Base-by-base conservation (phyloP, 2,113 vertebrate species). In the Scomber japonicus region DNA sequence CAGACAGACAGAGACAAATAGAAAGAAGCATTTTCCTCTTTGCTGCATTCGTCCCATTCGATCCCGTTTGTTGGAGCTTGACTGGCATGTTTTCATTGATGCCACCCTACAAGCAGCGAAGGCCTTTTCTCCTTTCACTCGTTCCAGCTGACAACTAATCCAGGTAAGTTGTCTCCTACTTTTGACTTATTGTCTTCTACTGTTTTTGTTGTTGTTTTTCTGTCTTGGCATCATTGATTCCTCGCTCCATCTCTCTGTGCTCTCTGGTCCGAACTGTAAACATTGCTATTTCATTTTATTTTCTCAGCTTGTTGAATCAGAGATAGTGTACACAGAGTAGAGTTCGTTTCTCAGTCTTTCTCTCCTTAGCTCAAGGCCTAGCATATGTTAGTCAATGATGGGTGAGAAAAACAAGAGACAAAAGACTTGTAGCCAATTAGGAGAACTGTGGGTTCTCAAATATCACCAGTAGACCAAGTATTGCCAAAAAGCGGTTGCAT, bases 141-240 rank as follows among this genome's bases (percentile, higher is more conserved):
- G 60, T 59, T 76, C 74, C 69, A 81, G 73, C 88, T 63, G 71
- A 86, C 63, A 80, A 83, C 85, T 87, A 71, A 92, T 77, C 44
- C 87, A 95, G 94, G 95, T 95, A 92, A 10, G 87, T 21, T 10
- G 19, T 40, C 16, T 17, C n/a, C 11, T 54, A 3, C 40, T n/a
- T 61, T 46, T 75, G 13, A 61, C 55, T 50, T 55, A 14, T 55
- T 48, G 3, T 63, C 2, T 35, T 12, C 11, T 40, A n/a, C 1
- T 64, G 17, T 0, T 72, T 56, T 9, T 14, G 11, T 19, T 3
- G 1, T 19, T 48, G 14, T 56, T 64, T 77, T 50, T 1, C 31
- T 54, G 14, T 74, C n/a, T 65, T 5, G 55, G 45, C 46, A 59
- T 14, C 10, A 14, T 11, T 72, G 30, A 30, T 68, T 63, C 7